These are phyloP conservation scores for Nicator chloris DNA, from an alignment of 2,113 vertebrate species.

Conservation along the genomic window DNA sequence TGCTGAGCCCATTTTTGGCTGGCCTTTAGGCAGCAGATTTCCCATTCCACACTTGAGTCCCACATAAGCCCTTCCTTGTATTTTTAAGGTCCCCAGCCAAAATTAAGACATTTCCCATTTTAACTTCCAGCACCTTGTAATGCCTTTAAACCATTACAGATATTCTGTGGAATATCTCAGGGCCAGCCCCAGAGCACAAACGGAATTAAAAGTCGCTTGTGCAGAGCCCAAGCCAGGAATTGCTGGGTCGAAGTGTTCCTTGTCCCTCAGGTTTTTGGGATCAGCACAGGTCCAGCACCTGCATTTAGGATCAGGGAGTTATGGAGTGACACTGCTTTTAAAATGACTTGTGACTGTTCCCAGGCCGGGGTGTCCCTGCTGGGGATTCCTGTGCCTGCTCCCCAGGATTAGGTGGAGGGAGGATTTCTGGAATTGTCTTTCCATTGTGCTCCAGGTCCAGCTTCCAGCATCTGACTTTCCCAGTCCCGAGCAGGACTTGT, in stretches of 20 bases:
- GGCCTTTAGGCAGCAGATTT: not conserved
- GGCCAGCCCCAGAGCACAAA: not conserved
- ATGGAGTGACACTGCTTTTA: not conserved
- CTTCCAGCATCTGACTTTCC: not conserved
- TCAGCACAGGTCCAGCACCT: conserved; percentile 2
- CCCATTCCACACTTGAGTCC: not conserved
- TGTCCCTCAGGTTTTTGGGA: not conserved
- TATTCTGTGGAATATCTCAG: conserved; percentile 25
- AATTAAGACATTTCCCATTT: conserved; percentile 32
- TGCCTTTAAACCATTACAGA: conserved; percentile 12
- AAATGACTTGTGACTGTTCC: not conserved
- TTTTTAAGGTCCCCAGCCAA: conserved; percentile 40
- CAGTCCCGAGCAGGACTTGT: not conserved
- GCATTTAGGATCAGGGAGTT: not conserved
- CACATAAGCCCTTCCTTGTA: not conserved
- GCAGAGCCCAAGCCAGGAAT: not conserved
- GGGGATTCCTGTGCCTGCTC: not conserved
- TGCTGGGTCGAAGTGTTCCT: not conserved
- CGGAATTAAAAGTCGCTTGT: not conserved
- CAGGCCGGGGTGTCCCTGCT: not conserved
- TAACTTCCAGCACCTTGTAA: not conserved
- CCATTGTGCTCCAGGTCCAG: not conserved
- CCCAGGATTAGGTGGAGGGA: not conserved
- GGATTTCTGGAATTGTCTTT: not conserved
- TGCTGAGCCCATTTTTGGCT: not conserved